Base-by-base conservation (phyloP, 2,888 invertebrate genomes). In the Ennomos fuscantarius region DNA sequence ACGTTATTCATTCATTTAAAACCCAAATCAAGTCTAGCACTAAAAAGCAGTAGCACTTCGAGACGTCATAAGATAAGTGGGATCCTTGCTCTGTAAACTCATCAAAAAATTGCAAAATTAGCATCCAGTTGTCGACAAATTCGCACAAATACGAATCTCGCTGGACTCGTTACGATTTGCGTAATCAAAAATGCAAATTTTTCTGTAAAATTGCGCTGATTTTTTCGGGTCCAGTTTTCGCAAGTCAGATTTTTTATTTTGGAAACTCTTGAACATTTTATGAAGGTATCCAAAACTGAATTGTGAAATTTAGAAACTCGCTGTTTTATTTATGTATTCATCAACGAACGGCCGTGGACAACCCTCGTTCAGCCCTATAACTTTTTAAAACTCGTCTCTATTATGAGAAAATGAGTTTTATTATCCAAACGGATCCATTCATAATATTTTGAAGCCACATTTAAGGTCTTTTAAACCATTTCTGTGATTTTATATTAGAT, bases 101-200 rank as follows among this genome's bases (percentile, higher is more conserved):
- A 47, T 55, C 53, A 56, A 49, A 62, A 61, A 63, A 64, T 44
- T 37, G 49, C 36, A 34, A 44, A 62, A 65, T 65, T 62, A 59
- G 44, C 52, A 47, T 32, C 44, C 24, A 58, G 49, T 46, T 48
- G 55, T 35, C n/a, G 41, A 60, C 63, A 68, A 65, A 55, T 62
- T 58, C 52, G 48, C 55, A 60, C 68, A 69, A 70, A 69, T 62
- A 56, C 51, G 13, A 9, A 50, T 52, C 57, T 60, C 66, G 59
- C 62, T 68, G 56, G 66, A 52, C 66, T 75, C 74, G 77, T 79
- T 74, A 79, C 73, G 65, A 74, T 74, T 76, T 75, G 70, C 67
- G 82, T 84, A 82, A 86, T 86, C 85, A 84, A 85, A 84, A 81
- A 86, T 86, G 83, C 76, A 83, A 84, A 86, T 84, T 73, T 57